Base-by-base conservation (phyloP, 2,113 vertebrate genomes). In the Lutjanus erythropterus region DNA sequence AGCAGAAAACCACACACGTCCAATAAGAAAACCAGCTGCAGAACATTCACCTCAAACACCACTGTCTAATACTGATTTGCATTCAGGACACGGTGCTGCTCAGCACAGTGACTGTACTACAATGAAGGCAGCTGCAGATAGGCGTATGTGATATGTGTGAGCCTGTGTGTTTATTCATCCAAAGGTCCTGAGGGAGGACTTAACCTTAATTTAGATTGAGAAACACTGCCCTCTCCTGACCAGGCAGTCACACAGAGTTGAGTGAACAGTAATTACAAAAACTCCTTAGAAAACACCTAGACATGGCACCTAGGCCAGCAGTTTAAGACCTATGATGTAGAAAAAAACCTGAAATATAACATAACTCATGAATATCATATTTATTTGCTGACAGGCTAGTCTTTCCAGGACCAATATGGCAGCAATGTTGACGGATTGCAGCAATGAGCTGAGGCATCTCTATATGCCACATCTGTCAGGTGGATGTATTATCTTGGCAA, bases 181-280 rank as follows among this genome's bases (percentile, higher is more conserved):
- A 25, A 27, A 84, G 4, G 37, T 31, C 50, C 31, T n/a, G 35
- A 44, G 19, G 27, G 52, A 47, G n/a, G 10, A 10, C 39, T 11
- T 25, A 18, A 27, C 9, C 56, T 50, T 35, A 35, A 60, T 67
- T 70, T 39, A 19, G 47, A 64, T 15, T 61, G 2, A 41, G 81
- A 74, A 44, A 87, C 15, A 67, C 80, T 87, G 83, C 87, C 75
- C 78, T 81, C 88, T 88, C 18, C 75, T 88, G 84, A 64, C 84
- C 33, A 33, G 52, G 11, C n/a, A 46, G 14, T 35, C 8, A 25
- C 35, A 71, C 39, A n/a, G 23, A 59, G n/a, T 55, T 49, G 46
- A 67, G 52, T 18, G 33, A 46, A 4, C 5, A 47, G 53, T 27
- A 18, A 35, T 35, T 0, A 64, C 41, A 27, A 41, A 59, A 5